Percentiles rank a stretch among this genome's conserved stretches.
Evolutionary conservation across 2,797 vertebrate species (phyloP).

Genomic region (Geotrypetes seraphini): DNA sequence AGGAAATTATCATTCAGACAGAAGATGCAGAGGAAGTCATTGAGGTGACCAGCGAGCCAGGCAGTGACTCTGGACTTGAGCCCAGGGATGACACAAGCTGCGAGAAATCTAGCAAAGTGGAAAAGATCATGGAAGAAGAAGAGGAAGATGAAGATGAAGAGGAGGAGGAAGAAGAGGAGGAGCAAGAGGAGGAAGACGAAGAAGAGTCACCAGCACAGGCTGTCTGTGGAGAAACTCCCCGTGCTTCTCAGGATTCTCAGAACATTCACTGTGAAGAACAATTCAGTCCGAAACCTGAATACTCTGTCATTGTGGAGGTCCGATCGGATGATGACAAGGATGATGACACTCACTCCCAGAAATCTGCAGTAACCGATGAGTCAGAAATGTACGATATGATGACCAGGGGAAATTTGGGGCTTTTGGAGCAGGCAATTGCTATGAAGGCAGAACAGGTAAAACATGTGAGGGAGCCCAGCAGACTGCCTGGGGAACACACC

Average conservation of each 20-base stretch:
- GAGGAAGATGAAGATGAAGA: constrained; percentile 28
- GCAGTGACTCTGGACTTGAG: constrained; percentile 42
- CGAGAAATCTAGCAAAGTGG: constrained; percentile 44
- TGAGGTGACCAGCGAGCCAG: constrained; percentile 45
- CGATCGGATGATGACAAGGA: constrained; percentile 74
- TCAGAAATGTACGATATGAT: constrained; percentile 91
- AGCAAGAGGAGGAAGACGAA: constrained; percentile 35
- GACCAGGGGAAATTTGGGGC: constrained; percentile 88
- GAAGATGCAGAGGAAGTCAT: constrained; percentile 52
- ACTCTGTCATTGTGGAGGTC: constrained; percentile 74
- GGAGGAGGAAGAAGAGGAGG: constrained; percentile 34
- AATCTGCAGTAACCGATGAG: constrained; percentile 73
- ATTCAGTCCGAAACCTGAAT: constrained; percentile 63
- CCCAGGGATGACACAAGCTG: constrained; percentile 17
- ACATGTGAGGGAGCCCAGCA: constrained; percentile 56
- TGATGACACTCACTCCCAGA: constrained; percentile 73
- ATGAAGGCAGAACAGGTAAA: constrained; percentile 91
- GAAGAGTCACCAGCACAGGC: constrained; percentile 50
- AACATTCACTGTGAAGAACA: constrained; percentile 49
- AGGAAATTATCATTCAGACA: constrained; percentile 52
- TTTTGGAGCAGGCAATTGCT: constrained; percentile 93
- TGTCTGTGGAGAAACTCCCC: constrained; percentile 34
- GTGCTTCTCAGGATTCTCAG: constrained; percentile 36
- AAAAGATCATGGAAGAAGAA: constrained; percentile 37
- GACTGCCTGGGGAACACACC: constrained; percentile 55